phyloP scores from a whole-genome alignment of 2,888 invertebrate genomes.

The Cyclophora punctaria region DNA sequence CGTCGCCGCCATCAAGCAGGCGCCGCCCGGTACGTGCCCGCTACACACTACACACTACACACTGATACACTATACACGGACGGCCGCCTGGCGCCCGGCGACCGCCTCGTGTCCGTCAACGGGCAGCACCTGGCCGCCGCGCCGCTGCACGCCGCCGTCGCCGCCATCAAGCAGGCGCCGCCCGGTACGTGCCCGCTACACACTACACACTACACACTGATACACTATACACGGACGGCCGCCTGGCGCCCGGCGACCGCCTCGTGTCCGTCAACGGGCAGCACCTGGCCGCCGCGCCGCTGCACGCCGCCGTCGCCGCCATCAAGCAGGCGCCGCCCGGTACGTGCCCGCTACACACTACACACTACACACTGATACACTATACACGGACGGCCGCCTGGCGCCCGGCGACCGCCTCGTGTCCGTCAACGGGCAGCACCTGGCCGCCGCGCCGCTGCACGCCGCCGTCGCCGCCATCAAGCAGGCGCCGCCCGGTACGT shows the following conservation, averaged over 20 bases:
- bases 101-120: constrained; percentile 89
- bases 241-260: constrained; percentile 92
- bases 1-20: constrained; percentile 90
- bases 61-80: too few relatives aligned
- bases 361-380: too few relatives aligned
- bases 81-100: constrained; percentile 92
- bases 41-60: neutral
- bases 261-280: constrained; percentile 87
- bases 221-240: too few relatives aligned
- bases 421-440: constrained; percentile 86
- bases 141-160: constrained; percentile 89
- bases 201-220: neutral
- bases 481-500: constrained; percentile 78
- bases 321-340: constrained; percentile 86
- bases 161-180: constrained; percentile 89
- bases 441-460: constrained; percentile 87
- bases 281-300: constrained; percentile 83
- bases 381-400: constrained; percentile 91
- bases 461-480: constrained; percentile 92
- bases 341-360: constrained; percentile 1
- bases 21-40: constrained; percentile 70
- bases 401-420: constrained; percentile 92
- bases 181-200: constrained; percentile 37
- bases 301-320: constrained; percentile 91
- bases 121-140: constrained; percentile 85